Percentiles rank a stretch among this genome's conserved stretches.
phyloP scores from a whole-genome alignment of 2,797 vertebrate species.

The Neosalanx taihuensis region DNA sequence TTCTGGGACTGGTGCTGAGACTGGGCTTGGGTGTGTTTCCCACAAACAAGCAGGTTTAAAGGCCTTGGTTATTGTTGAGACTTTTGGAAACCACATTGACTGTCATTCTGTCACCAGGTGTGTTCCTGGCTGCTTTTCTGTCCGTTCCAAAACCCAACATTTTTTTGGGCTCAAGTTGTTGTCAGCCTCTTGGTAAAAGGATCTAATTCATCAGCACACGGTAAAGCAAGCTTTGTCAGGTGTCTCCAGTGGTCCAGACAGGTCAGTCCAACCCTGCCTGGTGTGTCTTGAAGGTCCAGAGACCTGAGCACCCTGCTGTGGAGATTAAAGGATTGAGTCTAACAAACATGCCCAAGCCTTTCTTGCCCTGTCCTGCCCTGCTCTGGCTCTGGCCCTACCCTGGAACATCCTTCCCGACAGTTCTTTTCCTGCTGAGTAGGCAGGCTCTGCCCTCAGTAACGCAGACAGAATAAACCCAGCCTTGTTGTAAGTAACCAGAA shows the following conservation, averaged over 20 bases:
- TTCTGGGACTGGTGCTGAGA: constrained; percentile 38
- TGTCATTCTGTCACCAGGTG: not conserved
- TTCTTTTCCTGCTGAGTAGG: not conserved
- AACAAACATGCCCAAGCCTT: not conserved
- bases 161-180: too few relatives aligned
- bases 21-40: constrained; percentile 35
- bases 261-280: not conserved
- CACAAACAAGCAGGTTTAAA: too few relatives aligned
- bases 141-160: too few relatives aligned
- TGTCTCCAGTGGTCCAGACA: not conserved
- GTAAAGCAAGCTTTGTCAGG: not conserved
- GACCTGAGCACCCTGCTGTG: constrained; percentile 1
- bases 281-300: not conserved
- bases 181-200: too few relatives aligned
- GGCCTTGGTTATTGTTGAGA: not conserved
- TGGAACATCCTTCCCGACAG: too few relatives aligned
- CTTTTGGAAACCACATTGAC: not conserved
- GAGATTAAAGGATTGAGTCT: not conserved
- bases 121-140: not conserved
- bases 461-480: not conserved
- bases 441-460: not conserved
- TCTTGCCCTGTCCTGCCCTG: not conserved
- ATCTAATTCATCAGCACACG: too few relatives aligned
- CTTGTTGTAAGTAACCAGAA: not conserved
- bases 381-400: not conserved